Percentiles rank a stretch among this genome's conserved stretches.
phyloP scores from a whole-genome alignment of 1,140 invertebrate genomes.

The Neotoxoptera formosana region DNA sequence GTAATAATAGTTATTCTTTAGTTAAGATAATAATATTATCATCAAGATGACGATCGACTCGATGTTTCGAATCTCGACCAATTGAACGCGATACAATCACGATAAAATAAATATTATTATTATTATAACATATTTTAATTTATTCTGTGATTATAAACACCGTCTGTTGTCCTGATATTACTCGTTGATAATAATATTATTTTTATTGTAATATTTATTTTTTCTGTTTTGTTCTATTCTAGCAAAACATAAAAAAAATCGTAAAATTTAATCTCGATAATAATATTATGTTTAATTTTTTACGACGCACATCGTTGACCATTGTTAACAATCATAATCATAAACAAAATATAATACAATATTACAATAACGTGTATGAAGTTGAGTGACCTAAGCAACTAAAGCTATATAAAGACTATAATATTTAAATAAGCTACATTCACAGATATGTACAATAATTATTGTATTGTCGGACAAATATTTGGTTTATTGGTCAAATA shows the following conservation, averaged over 20 bases:
- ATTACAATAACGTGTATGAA: too few species aligned
- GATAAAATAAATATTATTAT: background rate
- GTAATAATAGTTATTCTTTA: background rate
- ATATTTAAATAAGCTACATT: too few species aligned
- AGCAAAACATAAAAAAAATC: background rate
- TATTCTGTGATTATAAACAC: too few species aligned
- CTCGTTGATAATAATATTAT: background rate
- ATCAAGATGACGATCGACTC: background rate
- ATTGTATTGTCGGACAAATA: too few species aligned
- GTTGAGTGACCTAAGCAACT: too few species aligned
- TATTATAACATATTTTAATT: too few species aligned
- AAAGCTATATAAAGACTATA: too few species aligned
- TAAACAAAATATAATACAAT: too few species aligned
- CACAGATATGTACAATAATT: too few species aligned
- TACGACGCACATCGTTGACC: background rate
- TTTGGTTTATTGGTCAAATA: too few species aligned
- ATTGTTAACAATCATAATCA: background rate
- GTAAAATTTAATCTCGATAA: background rate
- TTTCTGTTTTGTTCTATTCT: background rate
- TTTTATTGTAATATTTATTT: too few species aligned
- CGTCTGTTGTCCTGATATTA: background rate
- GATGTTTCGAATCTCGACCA: background rate
- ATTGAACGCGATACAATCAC: background rate
- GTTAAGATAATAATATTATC: background rate
- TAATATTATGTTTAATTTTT: background rate